Evolutionary conservation across 2,797 vertebrate species (phyloP), one percentile per base, ranked within the genome.

Genomic region (Sebastes itinus): DNA sequence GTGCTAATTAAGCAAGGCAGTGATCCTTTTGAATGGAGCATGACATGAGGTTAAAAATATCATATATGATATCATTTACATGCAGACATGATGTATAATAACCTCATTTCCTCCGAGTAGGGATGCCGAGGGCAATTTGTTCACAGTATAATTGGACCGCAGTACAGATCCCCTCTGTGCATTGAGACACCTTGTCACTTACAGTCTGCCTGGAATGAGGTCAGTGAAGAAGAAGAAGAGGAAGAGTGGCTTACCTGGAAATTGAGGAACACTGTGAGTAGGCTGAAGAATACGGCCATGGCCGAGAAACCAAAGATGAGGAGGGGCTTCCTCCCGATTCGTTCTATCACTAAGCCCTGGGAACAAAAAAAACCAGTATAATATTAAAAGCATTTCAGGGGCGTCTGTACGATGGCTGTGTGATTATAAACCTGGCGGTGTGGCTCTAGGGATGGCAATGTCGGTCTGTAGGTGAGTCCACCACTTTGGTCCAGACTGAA

Each of bases 311-410:
- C 98, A 3, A 98, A 97, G 0, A 98, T 97, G 78, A 99, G 95
- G 3, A 99, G 95, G 7, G 96, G 96, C 38, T 95, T 96, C 58
- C 98, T 95, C 6, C 98, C 98, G 0, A 98, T 92, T 1, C 92
- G 93, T 64, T 99, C 98, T 2, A 99, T 97, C 64, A 97, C 97
- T 77, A 99, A 91, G 18, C 98, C 96, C 98, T 99, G 87, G 22
- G 75, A 33, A 64, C 6, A 67, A 13, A 7, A 60, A 32, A 62
- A 68, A 54, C 22, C 4, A 70, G 4, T 10, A 28, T 8, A 65
- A 33, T 4, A 59, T 80, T 13, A 60, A 4, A 68, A 9, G 4
- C 4, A 30, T 59, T 23, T 27, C 30, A 32, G 58, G 32, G 7
- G 7, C 12, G 62, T 38, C 59, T 75, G 30, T n/a, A 22, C 7